Evolutionary conservation across 2,888 invertebrate species (phyloP), one percentile per base, ranked within the genome.

Genomic region (Netelia inedita): DNA sequence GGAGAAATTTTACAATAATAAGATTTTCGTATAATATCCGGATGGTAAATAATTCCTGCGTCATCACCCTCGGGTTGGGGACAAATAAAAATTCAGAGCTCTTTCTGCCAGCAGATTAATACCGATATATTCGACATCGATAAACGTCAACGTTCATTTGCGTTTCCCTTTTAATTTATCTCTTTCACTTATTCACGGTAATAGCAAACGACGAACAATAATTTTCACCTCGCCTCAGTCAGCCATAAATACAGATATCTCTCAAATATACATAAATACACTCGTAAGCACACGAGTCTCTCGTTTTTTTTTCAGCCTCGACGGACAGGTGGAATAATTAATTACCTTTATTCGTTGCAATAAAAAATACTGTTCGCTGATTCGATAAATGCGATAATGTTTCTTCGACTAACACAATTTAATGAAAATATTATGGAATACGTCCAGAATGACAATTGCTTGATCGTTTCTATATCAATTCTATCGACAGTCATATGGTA

Each of bases 91-190:
- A 61, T 69, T 61, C 61, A 71, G 73, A 61, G 73, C 46, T 81
- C 68, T 57, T 84, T 81, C 81, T 63, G 81, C 84, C 84, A 78
- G 80, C 73, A 84, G 81, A 84, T 79, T 55, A 41, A 11, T 55
- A 16, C 73, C 78, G 69, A 79, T 65, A 80, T 75, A 57, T 79
- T 82, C 19, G 65, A 72, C 53, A 79, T 71, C 28, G 79, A 76
- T 66, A 75, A 75, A 83, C 71, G 69, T 79, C 74, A 75, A 83
- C 59, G 53, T 61, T 61, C 59, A 21, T 41, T 35, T 53, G 6
- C 53, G 53, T 65, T 65, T 53, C 43, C 8, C 43, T 19, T 53
- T 21, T 21, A n/a, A 19, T 16, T 61, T 23, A 23, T 61, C 68
- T 16, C 43, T 65, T 53, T 11, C 21, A 16, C 1, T 79, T 59